Percentiles rank a stretch among this genome's conserved stretches.
phyloP scores from a whole-genome alignment of 2,888 invertebrate species.

The Muschampia plurimacula region DNA sequence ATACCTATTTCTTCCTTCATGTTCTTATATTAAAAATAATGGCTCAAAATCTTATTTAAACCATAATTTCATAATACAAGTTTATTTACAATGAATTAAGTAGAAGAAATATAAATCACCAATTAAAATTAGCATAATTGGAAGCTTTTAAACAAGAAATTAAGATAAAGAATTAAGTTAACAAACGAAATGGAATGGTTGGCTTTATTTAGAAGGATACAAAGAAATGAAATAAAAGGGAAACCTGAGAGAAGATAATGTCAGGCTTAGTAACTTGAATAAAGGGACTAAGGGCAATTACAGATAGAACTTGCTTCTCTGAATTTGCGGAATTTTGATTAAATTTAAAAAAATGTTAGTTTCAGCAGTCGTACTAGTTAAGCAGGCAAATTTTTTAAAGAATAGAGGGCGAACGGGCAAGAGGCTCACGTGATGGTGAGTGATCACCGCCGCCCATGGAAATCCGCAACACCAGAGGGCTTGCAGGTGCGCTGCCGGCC shows the following conservation, averaged over 20 bases:
- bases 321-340: background rate
- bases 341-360: background rate
- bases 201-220: slow-evolving; percentile 6
- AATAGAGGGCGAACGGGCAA: too few species aligned
- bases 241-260: slow-evolving; percentile 7
- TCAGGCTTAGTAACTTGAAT: slow-evolving; percentile 19
- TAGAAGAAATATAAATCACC: background rate
- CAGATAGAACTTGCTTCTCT: background rate
- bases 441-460: too few species aligned
- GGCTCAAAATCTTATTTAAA: too few species aligned
- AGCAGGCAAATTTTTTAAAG: too few species aligned
- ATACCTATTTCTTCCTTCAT: too few species aligned
- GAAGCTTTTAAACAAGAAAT: background rate
- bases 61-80: too few species aligned
- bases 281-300: background rate
- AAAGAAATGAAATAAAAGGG: slow-evolving; percentile 22
- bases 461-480: too few species aligned
- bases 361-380: background rate
- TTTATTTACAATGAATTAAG: background rate
- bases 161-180: slow-evolving; percentile 4
- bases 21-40: too few species aligned
- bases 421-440: too few species aligned
- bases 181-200: slow-evolving; percentile 4
- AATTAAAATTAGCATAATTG: background rate
- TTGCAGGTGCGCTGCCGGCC: too few species aligned